phyloP scores from a whole-genome alignment of 2,797 vertebrate genomes.

The Falco peregrinus region DNA sequence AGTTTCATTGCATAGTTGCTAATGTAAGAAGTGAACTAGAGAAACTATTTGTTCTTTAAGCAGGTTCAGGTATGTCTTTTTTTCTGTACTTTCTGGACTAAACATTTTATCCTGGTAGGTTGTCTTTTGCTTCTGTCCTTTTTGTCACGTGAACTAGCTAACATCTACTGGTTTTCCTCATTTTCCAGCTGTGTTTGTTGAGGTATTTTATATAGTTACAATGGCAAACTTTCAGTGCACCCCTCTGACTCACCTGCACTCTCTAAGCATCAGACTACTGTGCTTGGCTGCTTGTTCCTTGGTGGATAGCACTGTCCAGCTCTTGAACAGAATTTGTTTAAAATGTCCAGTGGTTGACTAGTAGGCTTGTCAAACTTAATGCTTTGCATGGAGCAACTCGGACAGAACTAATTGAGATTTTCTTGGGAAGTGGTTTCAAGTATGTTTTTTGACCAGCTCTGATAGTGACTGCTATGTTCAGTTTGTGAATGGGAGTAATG shows the following conservation, averaged over 20 bases:
- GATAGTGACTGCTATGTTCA: background rate
- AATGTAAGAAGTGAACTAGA: background rate
- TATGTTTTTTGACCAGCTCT: background rate
- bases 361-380: background rate
- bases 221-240: background rate
- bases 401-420: background rate
- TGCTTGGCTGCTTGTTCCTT: background rate
- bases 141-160: background rate
- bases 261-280: background rate
- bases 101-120: background rate
- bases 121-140: background rate
- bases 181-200: background rate
- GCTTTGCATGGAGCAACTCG: background rate
- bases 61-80: background rate
- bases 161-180: background rate
- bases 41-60: background rate
- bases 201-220: background rate
- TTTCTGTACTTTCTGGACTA: background rate
- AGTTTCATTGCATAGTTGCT: background rate
- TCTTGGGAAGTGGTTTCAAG: background rate
- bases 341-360: background rate
- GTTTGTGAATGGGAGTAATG: background rate
- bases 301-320: background rate
- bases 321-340: background rate
- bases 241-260: fast-evolving